Conservation (phyloP, 2,888 invertebrate genomes). For the Timema cristinae region DNA sequence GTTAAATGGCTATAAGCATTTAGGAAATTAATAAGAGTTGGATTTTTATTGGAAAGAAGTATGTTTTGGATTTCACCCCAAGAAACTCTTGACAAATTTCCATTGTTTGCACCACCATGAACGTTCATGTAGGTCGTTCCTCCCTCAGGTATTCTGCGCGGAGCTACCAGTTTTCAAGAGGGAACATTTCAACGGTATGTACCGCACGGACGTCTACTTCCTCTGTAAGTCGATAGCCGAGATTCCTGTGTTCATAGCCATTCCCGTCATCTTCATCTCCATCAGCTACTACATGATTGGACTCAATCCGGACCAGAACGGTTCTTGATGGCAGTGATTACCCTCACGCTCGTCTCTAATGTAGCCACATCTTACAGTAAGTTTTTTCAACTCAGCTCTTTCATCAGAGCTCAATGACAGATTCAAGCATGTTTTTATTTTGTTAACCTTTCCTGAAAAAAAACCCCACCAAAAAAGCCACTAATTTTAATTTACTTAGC, state of each 20-base stretch:
- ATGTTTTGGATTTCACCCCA: too few species aligned
- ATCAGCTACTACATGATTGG: slow-evolving; percentile 90
- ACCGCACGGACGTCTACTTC: slow-evolving; percentile 87
- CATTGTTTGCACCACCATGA: too few species aligned
- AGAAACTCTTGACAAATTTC: too few species aligned
- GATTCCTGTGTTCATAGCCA: slow-evolving; percentile 76
- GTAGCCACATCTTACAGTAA: slow-evolving; percentile 85
- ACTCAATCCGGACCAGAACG: slow-evolving; percentile 62
- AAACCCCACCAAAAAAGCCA: too few species aligned
- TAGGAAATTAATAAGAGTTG: too few species aligned
- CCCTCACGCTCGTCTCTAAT: slow-evolving; percentile 80
- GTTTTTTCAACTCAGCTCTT: slow-evolving; percentile 34
- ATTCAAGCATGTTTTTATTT: background rate
- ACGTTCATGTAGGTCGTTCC: background rate
- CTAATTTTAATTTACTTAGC: too few species aligned
- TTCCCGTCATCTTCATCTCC: slow-evolving; percentile 77
- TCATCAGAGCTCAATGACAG: background rate
- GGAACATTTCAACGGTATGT: slow-evolving; percentile 87
- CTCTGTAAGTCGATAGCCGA: slow-evolving; percentile 87
- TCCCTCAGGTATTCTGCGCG: slow-evolving; percentile 74
- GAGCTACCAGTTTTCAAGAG: slow-evolving; percentile 86
- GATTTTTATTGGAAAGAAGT: too few species aligned
- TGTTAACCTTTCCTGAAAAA: background rate
- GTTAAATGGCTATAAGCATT: too few species aligned
- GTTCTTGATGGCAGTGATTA: slow-evolving; percentile 63